A percentile compares a stretch with the other conserved stretches of the same genome.
These are phyloP conservation scores for Metopolophium dirhodum DNA, from an alignment of 1,140 invertebrate genomes.

Conservation along the genomic window DNA sequence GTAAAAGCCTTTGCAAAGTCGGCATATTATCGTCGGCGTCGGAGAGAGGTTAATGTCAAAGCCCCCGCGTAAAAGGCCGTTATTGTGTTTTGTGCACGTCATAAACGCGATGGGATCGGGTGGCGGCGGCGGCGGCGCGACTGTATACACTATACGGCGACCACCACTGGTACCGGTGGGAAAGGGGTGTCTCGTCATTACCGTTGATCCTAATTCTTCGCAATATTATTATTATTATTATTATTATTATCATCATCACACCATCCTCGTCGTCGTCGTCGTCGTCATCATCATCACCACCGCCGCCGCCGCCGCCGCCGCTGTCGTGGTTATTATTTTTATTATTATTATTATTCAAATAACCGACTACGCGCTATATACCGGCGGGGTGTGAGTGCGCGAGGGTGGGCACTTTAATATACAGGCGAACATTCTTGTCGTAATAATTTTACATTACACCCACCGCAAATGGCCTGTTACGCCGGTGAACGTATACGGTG, in stretches of 20 bases:
- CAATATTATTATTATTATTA: conserved; percentile 25
- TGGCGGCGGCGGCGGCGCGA: background rate
- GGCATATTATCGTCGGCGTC: background rate
- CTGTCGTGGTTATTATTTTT: conserved; percentile 1
- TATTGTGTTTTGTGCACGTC: conserved; percentile 31
- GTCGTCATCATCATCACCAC: too few relatives aligned
- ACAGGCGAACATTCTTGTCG: conserved; percentile 39
- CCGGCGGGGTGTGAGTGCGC: background rate
- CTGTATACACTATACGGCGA: background rate
- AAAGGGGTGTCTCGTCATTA: conserved; percentile 32
- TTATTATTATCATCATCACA: background rate
- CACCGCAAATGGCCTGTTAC: conserved; percentile 46
- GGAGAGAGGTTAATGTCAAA: conserved; percentile 33
- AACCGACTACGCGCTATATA: background rate
- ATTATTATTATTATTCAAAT: conserved; percentile 44
- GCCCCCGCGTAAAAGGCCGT: conserved; percentile 28
- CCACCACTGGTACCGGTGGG: background rate
- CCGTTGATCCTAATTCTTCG: conserved; percentile 51
- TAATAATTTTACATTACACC: conserved; percentile 47
- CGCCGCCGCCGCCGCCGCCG: background rate
- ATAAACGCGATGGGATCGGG: conserved; percentile 10
- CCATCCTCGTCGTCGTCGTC: background rate
- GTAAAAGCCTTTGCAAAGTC: conserved; percentile 23
- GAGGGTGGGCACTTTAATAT: conserved; percentile 24
- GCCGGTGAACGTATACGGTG: background rate